Conservation (phyloP, 2,888 invertebrate species). For the Tinea pellionella region DNA sequence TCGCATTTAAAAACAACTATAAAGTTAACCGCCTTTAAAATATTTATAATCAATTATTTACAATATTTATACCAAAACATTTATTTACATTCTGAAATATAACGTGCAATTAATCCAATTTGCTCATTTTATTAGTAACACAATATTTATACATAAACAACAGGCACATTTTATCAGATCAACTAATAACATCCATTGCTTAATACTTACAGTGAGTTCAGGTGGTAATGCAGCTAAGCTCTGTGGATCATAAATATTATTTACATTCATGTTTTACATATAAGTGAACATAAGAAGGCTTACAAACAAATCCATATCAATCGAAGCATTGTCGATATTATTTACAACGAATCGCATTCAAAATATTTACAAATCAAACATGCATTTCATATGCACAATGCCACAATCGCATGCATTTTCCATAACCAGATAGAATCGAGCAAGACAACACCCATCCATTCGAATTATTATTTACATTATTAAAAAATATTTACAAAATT, state of each 20-base stretch:
- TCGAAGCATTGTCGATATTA: constrained; percentile 13
- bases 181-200: not conserved
- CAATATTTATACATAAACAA: not conserved
- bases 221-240: constrained; percentile 83
- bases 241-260: constrained; percentile 74
- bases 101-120: not conserved
- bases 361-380: not conserved
- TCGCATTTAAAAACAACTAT: not conserved
- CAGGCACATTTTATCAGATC: not conserved
- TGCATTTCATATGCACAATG: not conserved
- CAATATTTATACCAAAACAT: no score
- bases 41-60: no score
- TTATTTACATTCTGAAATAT: not conserved
- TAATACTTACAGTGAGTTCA: constrained; percentile 82
- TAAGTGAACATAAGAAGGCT: not conserved
- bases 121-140: no score
- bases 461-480: constrained; percentile 6
- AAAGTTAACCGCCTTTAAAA: no score
- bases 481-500: constrained; percentile 19
- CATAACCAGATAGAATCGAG: constrained; percentile 14
- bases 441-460: constrained; percentile 16
- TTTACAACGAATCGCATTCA: constrained; percentile 14
- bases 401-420: not conserved
- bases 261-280: constrained; percentile 36
- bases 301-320: not conserved